phyloP scores from a whole-genome alignment of 2,888 invertebrate genomes.

The Achlya flavicornis region DNA sequence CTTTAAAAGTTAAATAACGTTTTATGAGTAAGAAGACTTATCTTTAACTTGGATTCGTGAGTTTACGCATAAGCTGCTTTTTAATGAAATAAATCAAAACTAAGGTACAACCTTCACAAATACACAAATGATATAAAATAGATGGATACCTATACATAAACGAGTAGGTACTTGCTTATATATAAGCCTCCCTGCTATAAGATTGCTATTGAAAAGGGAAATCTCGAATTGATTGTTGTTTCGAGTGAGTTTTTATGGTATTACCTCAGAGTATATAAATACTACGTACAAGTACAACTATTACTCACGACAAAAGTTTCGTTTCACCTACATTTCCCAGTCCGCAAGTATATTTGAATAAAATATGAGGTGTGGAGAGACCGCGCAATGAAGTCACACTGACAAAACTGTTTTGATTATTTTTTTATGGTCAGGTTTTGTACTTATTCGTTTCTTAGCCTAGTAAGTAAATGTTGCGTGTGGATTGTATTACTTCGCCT shows the following conservation, averaged over 20 bases:
- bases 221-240: conserved; percentile 43
- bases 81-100: too few species aligned
- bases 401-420: conserved; percentile 12
- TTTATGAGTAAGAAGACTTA: too few species aligned
- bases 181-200: too few species aligned
- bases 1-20: too few species aligned
- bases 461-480: not conserved
- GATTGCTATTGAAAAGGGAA: conserved; percentile 27
- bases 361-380: conserved; percentile 45
- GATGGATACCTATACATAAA: not conserved
- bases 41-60: too few species aligned
- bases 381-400: conserved; percentile 37
- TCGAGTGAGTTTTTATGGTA: conserved; percentile 37
- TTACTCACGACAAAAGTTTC: conserved; percentile 42
- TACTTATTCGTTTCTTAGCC: not conserved
- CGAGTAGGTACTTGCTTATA: not conserved
- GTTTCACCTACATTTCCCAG: conserved; percentile 43
- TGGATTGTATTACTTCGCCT: too few species aligned
- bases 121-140: too few species aligned
- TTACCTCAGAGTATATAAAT: too few species aligned
- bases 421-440: not conserved
- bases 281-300: too few species aligned
- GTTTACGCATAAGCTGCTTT: too few species aligned
- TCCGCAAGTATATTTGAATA: conserved; percentile 50
- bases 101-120: too few species aligned